Evolutionary conservation across 92 coral and sea anemone genomes (phyloP).

Genomic region (Paramuricea clavata): DNA sequence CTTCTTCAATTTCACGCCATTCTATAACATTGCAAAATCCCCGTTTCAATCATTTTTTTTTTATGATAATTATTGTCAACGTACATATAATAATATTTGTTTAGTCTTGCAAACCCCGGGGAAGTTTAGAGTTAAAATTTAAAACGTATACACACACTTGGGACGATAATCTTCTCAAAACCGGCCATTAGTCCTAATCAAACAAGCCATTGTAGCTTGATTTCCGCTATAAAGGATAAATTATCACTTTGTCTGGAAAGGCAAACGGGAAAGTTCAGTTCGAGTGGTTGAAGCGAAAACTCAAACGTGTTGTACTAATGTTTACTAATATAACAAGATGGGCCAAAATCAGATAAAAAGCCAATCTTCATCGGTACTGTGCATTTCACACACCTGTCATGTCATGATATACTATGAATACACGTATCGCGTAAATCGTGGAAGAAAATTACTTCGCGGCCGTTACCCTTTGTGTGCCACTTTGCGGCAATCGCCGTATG

Average conservation of each 20-base stretch:
- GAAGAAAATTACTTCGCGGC: background rate
- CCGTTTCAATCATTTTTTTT: background rate
- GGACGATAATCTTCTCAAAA: background rate
- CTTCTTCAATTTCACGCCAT: background rate
- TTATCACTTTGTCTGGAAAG: background rate
- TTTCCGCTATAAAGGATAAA: constrained; percentile 5
- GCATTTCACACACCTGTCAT: background rate
- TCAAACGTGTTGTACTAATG: background rate
- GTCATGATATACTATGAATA: background rate
- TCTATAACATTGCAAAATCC: background rate
- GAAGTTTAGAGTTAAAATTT: background rate
- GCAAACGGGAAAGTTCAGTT: background rate
- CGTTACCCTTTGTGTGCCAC: background rate
- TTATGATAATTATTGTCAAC: background rate
- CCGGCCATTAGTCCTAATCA: constrained; percentile 14
- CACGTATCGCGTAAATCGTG: background rate
- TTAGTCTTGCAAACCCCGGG: constrained; percentile 14
- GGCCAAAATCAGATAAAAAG: constrained; percentile 9
- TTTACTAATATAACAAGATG: constrained; percentile 10
- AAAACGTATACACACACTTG: background rate
- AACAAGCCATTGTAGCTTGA: background rate
- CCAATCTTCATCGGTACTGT: background rate
- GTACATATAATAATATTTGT: constrained; percentile 14
- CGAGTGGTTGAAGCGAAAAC: background rate
- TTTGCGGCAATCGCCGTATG: background rate